Evolutionary conservation across 1,140 invertebrate species (phyloP).

Genomic region (Medauroidea extradentata): DNA sequence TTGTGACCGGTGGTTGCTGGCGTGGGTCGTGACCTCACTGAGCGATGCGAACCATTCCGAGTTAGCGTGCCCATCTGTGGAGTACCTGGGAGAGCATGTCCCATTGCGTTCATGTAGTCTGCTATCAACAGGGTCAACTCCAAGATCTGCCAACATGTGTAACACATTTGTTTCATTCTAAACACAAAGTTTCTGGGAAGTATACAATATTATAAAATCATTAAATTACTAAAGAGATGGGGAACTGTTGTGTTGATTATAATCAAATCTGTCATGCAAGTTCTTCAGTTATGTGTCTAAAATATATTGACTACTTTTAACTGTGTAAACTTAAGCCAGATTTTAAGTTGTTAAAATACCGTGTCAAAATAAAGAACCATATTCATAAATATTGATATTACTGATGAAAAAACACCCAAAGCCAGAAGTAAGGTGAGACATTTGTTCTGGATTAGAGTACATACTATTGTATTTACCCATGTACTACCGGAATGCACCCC

Average conservation of each 20-base stretch:
- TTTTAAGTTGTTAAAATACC: too few relatives aligned
- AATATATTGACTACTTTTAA: too few relatives aligned
- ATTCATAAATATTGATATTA: too few relatives aligned
- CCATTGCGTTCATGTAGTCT: conserved; percentile 91
- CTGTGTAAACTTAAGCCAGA: too few relatives aligned
- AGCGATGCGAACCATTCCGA: conserved; percentile 65
- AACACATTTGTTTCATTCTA: background rate
- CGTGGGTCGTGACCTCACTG: conserved; percentile 34
- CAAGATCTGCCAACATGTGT: conserved; percentile 59
- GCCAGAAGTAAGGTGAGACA: too few relatives aligned
- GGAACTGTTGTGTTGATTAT: background rate
- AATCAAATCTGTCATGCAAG: background rate
- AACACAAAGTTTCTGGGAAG: background rate
- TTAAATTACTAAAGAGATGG: background rate
- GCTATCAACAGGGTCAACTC: conserved; percentile 90
- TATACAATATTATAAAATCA: background rate
- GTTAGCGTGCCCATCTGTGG: conserved; percentile 77
- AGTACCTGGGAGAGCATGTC: conserved; percentile 66
- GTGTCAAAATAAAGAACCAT: too few relatives aligned
- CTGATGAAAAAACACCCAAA: too few relatives aligned
- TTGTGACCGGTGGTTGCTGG: conserved; percentile 34
- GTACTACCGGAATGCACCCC: too few relatives aligned
- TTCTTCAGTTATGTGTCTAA: too few relatives aligned
- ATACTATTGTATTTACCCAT: too few relatives aligned
- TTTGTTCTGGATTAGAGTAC: too few relatives aligned